Conservation (phyloP, 2,888 invertebrate genomes). For the Apotomis turbidana region DNA sequence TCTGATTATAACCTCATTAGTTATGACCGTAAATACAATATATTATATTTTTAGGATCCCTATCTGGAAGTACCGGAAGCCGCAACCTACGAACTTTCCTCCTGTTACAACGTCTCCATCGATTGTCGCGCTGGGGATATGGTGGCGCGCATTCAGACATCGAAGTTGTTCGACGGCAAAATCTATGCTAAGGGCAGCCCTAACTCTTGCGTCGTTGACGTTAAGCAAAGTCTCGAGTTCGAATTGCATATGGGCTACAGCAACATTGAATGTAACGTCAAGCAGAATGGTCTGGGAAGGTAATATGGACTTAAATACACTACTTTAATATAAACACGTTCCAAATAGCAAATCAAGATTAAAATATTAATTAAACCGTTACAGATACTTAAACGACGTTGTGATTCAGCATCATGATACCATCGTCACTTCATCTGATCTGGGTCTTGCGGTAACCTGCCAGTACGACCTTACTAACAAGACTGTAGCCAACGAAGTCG, state of each 20-base stretch:
- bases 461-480: conserved; percentile 97
- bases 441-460: conserved; percentile 96
- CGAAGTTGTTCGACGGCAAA: conserved; percentile 96
- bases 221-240: conserved; percentile 94
- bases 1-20: not conserved
- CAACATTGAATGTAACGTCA: conserved; percentile 96
- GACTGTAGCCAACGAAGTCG: conserved; percentile 96
- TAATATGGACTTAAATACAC: conserved; percentile 56
- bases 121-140: conserved; percentile 96
- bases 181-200: conserved; percentile 97
- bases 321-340: not conserved
- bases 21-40: conserved; percentile 24
- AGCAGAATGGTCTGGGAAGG: conserved; percentile 93
- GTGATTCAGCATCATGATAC: conserved; percentile 98
- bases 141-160: conserved; percentile 96
- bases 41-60: conserved; percentile 86
- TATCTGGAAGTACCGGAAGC: conserved; percentile 96
- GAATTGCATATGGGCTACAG: conserved; percentile 96
- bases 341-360: not conserved
- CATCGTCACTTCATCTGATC: conserved; percentile 96
- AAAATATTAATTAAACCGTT: conserved; percentile 42
- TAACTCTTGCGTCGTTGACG: conserved; percentile 95
- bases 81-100: conserved; percentile 95
- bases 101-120: conserved; percentile 97
- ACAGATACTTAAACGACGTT: conserved; percentile 93